Base-by-base conservation (phyloP, 2,113 vertebrate genomes). In the Engystomops pustulosus region DNA sequence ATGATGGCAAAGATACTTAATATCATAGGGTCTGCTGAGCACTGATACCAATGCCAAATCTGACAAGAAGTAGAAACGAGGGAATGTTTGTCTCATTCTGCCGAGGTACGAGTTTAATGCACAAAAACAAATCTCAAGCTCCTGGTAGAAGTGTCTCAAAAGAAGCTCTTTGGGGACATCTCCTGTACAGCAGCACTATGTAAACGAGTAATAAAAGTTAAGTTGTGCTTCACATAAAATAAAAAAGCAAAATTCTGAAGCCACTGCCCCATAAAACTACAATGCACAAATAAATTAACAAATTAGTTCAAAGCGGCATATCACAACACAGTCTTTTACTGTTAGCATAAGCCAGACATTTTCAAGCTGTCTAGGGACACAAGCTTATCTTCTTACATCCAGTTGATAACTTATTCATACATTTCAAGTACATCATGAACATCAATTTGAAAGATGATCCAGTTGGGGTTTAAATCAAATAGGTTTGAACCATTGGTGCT, bases 1-100 rank as follows among this genome's bases (percentile, higher is more conserved):
- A 77, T 81, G 72, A 70, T 85, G 77, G 3, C 49, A 36, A 44
- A 87, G 78, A 69, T 70, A 62, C 47, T 53, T 62, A n/a, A 62
- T 70, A 67, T 87, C 83, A 85, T 34, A 72, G 25, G 82, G 79
- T 11, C 27, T 27, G 74, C 83, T 87, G 23, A 85, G 58, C 23
- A 86, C 53, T 27, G 85, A 86, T 14, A 84, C 6, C 36, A 86
- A 79, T 30, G 79, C 71, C 30, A 78, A 70, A 60, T 82, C 78
- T 49, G 83, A 84, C 83, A 87, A 23, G 36, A 87, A 87, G 71
- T 85, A 82, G 53, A 87, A 87, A 12, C 79, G 83, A 18, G 86
- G 75, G 18, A 85, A 87, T 18, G 49, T 79, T 38, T 87, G 79
- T 77, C 79, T 71, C 70, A 68, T 81, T 58, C 34, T 76, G 47